Percentiles rank a stretch among this genome's conserved stretches.
Conservation (phyloP, 2,797 vertebrate genomes). For the Dendrocincla tyrannina region DNA sequence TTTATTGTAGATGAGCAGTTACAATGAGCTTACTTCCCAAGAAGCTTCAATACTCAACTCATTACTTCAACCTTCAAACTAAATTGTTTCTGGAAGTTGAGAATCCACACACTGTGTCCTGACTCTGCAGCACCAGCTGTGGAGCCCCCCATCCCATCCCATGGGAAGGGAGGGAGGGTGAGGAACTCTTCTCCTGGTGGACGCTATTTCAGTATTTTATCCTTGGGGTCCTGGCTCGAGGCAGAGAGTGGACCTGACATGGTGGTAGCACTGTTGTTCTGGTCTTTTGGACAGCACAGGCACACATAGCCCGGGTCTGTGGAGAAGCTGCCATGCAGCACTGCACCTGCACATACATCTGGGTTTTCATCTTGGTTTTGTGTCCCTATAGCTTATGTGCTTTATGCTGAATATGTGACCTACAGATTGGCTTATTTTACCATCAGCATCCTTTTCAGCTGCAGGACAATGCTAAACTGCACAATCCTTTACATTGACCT, state of each 20-base stretch:
- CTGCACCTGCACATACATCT: not conserved
- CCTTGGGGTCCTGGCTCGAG: not conserved
- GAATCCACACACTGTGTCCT: not conserved
- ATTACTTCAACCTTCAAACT: not conserved
- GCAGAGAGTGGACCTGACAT: not conserved
- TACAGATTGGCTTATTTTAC: not conserved
- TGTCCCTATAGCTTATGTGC: not conserved
- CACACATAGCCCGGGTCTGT: not conserved
- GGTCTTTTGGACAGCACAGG: not conserved
- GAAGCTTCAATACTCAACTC: not conserved
- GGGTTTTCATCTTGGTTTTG: not conserved
- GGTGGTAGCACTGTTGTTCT: not conserved
- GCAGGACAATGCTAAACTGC: not conserved
- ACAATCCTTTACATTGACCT: slow-evolving; percentile 2
- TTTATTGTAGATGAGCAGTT: not conserved
- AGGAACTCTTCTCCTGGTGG: not conserved
- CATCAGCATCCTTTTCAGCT: not conserved
- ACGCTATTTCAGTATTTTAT: not conserved
- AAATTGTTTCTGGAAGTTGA: not conserved
- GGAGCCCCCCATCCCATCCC: not conserved
- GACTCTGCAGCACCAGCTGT: not conserved
- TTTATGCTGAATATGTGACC: not conserved
- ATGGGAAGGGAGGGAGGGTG: no score
- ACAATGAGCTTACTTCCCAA: not conserved
- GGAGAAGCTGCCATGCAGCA: not conserved